Base-by-base conservation (phyloP, 1,140 invertebrate genomes). In the Dysdera silvatica region DNA sequence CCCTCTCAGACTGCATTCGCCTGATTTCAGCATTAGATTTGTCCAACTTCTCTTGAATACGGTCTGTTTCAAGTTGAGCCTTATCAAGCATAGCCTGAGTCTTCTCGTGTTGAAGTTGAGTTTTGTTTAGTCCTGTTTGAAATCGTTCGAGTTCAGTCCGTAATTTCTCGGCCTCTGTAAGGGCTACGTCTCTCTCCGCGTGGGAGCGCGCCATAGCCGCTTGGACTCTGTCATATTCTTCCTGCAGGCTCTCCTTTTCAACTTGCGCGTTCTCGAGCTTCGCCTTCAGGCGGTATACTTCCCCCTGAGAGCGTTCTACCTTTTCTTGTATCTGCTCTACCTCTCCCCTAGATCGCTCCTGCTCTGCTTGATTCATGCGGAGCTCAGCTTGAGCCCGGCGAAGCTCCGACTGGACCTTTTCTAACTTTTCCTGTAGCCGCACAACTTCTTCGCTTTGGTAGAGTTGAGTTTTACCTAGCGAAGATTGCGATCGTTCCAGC, bases 231-330 rank as follows among this genome's bases (percentile, higher is more conserved):
- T 78, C 91, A 72, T 91, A 86, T 76, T 95, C 91, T 71, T 94
- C 91, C 55, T 91, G 87, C 48, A 95, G 77, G 73, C 87, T 91
- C 70, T 94, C 90, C 71, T 91, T 89, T 78, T 95, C 91, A 52
- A 87, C 87, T 79, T 94, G 89, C 73, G 91, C 89, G 77, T 95
- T 95, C 79, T 95, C 92, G 69, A 95, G 78, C 73, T 91, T 87
- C 8, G 91, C 91, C 76, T 95, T 94, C 57, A 95, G 80, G 70
- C 91, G 82, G 73, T 95, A 95, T 29, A 95, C 90, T 77, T 95
- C 92, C 52, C 91, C 91, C 76, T 95, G 91, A 55, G 89, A 91
- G 77, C 93, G 91, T 76, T 92, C 89, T 47, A 91, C 74, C 74
- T 95, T 95, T 73, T 95, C 91, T 77, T 95, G 91, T 24, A 93